phyloP scores from a whole-genome alignment of 2,797 vertebrate species.

The Urocyon cinereoargenteus region DNA sequence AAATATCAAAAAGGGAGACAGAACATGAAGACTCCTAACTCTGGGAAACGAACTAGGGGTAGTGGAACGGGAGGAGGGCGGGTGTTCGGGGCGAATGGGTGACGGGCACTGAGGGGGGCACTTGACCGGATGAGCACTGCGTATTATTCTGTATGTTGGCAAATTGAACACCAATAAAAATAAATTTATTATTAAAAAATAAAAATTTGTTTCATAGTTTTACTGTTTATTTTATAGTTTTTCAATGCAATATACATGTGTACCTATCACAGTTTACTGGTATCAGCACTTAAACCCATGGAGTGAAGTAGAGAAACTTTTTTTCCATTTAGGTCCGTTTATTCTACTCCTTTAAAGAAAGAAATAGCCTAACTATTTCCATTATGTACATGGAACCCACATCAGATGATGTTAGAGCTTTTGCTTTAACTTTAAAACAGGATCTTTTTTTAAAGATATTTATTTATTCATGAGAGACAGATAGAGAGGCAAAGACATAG shows the following conservation, averaged over 20 bases:
- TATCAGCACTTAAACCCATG: neutral
- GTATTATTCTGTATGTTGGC: too few species aligned
- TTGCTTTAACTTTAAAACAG: neutral
- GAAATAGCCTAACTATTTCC: conserved; percentile 6
- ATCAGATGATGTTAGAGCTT: neutral
- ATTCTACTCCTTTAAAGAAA: neutral
- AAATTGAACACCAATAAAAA: too few species aligned
- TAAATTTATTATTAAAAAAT: too few species aligned
- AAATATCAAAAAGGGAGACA: too few species aligned
- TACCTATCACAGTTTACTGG: neutral
- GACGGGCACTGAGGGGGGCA: too few species aligned
- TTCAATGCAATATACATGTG: neutral
- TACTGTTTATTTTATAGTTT: neutral
- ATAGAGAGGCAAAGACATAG: too few species aligned
- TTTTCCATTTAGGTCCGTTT: neutral
- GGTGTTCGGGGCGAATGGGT: too few species aligned
- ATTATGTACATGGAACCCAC: neutral
- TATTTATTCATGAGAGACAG: too few species aligned
- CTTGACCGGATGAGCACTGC: too few species aligned
- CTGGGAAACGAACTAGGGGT: too few species aligned
- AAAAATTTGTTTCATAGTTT: neutral
- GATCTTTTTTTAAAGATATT: neutral
- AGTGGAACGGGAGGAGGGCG: too few species aligned
- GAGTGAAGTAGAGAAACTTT: neutral
- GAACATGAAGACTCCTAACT: too few species aligned